Base-by-base conservation (phyloP, 2,888 invertebrate genomes). In the Drosophila emarginata region DNA sequence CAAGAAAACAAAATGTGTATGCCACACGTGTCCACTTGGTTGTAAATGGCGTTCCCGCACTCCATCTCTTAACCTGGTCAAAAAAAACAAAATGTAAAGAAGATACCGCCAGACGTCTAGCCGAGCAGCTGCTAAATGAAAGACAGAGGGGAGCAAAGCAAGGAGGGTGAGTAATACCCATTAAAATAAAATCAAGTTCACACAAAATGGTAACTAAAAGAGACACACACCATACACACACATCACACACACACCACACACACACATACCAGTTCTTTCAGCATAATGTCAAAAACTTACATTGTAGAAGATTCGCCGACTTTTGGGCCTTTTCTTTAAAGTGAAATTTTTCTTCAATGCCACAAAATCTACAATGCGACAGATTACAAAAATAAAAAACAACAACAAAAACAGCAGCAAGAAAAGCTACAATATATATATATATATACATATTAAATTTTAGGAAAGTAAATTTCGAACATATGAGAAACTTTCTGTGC, bases 131-230 rank as follows among this genome's bases (percentile, higher is more conserved):
- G 26, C 6, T 12, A 23, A 39, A 39, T 37, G 5, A 28, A 23
- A 28, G 6, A 7, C 32, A 6, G 23, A 52, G 18, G n/a, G 39
- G 15, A 4, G n/a, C 12, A n/a, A 18, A 14, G 5, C 11, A 18
- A 12, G 9, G 14, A 11, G 52, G 7, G 28, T 18, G 64, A 12
- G 37, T 7, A 45, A 11, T 59, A 50, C 56, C 77, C 87, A 82
- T 82, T 82, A 82, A 79, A 87, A 82, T 87, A 79, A 78, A 85
- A 82, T 85, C 78, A 82, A 82, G 65, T 68, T 79, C 74, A 87
- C 79, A 75, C 67, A 68, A 56, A 59, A 63, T 15, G 37, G 45
- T 45, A 21, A 45, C 53, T 11, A 62, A 58, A 72, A 59, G 54
- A 62, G n/a, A n/a, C n/a, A n/a, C n/a, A n/a, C n/a, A n/a, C n/a